Conservation (phyloP, 2,113 vertebrate genomes). For the Todiramphus chloris region DNA sequence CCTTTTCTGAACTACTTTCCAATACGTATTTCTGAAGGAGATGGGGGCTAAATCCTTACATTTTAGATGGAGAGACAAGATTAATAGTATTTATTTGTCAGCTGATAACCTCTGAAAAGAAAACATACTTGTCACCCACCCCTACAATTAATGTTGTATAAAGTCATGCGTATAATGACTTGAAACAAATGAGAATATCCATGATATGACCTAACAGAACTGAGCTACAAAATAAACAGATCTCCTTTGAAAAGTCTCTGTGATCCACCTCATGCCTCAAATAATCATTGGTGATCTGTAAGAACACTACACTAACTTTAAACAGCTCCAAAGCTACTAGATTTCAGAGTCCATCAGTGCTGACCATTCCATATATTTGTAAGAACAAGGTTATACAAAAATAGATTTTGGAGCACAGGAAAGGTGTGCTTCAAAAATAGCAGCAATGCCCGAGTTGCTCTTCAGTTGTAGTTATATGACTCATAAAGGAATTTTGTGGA, state of each 20-base stretch:
- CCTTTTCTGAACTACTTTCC: not conserved
- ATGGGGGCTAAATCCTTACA: not conserved
- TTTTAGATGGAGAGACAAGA: not conserved
- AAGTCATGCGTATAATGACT: not conserved
- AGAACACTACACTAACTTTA: not conserved
- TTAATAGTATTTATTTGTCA: slow-evolving; percentile 35
- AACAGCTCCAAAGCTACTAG: not conserved
- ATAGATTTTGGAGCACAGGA: not conserved
- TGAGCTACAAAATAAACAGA: not conserved
- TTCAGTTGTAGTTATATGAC: not conserved
- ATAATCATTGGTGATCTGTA: not conserved
- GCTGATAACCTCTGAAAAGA: slow-evolving; percentile 21
- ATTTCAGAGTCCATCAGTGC: not conserved
- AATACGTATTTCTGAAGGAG: not conserved
- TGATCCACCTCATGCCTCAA: not conserved
- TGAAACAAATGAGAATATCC: not conserved
- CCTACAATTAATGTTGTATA: not conserved
- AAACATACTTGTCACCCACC: slow-evolving; percentile 6
- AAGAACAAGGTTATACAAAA: not conserved
- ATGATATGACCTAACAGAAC: not conserved
- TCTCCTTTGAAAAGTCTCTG: not conserved
- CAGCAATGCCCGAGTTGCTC: fast-evolving
- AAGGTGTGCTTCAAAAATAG: not conserved
- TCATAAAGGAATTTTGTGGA: not conserved
- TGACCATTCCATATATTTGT: fast-evolving